Conservation (phyloP, 2,797 vertebrate genomes). For the Chloroceryle inda region DNA sequence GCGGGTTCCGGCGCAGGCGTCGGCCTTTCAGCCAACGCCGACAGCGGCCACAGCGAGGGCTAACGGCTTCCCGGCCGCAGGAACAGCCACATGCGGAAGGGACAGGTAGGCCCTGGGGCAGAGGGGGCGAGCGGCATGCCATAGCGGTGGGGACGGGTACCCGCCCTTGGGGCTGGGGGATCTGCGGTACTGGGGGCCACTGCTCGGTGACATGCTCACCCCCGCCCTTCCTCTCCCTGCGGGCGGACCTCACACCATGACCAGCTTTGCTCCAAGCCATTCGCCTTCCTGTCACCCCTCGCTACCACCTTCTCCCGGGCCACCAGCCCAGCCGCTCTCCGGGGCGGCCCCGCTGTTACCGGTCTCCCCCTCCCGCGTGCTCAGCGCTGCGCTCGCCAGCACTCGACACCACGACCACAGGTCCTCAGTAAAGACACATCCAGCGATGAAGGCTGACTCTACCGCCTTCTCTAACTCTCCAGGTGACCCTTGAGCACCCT, state of each 20-base stretch:
- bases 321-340: background rate
- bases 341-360: too few relatives aligned
- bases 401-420: rapidly evolving
- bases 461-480: too few relatives aligned
- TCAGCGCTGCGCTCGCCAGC: rapidly evolving
- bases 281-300: rapidly evolving
- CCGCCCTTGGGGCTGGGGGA: rapidly evolving
- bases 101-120: background rate
- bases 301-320: background rate
- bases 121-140: background rate
- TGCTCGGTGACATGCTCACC: rapidly evolving
- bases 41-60: background rate
- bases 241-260: rapidly evolving
- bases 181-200: background rate
- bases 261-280: background rate
- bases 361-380: background rate
- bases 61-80: rapidly evolving
- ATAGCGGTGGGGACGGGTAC: background rate
- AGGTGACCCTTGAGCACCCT: background rate
- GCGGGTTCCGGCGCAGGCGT: rapidly evolving
- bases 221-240: background rate
- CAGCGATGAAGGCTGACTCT: too few relatives aligned
- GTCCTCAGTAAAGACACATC: rapidly evolving
- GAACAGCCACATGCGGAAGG: rapidly evolving
- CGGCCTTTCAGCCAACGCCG: background rate